Percentiles rank a stretch among this genome's conserved stretches.
phyloP scores from a whole-genome alignment of 1,140 invertebrate species.

The Procambarus virginalis region DNA sequence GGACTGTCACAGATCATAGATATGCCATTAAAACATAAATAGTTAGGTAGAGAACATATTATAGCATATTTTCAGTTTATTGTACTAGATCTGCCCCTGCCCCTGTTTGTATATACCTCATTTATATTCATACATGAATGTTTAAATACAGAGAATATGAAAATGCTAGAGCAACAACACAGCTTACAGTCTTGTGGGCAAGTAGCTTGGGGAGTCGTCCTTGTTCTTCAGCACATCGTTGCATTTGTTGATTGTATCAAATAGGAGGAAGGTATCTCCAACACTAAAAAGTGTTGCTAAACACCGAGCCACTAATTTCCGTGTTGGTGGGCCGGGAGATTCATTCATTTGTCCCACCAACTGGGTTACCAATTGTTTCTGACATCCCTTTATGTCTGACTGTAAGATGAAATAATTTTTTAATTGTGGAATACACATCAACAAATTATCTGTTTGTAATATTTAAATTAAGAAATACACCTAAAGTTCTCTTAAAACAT shows the following conservation, averaged over 20 bases:
- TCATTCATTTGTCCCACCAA: slow-evolving; percentile 89
- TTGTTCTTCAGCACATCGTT: slow-evolving; percentile 98
- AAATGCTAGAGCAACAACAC: not conserved
- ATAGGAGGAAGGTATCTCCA: slow-evolving; percentile 96
- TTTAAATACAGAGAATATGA: not conserved
- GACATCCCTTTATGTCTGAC: slow-evolving; percentile 96
- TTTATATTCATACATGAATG: no score
- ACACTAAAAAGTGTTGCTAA: slow-evolving; percentile 96
- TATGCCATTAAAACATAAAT: no score
- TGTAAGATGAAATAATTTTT: slow-evolving; percentile 73
- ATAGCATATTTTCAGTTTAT: no score
- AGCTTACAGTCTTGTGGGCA: slow-evolving; percentile 94
- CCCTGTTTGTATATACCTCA: no score
- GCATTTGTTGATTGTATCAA: slow-evolving; percentile 98
- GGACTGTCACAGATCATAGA: no score
- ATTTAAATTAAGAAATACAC: no score
- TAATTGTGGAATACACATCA: no score
- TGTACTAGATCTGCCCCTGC: no score
- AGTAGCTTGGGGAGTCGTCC: slow-evolving; percentile 96
- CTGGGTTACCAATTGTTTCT: slow-evolving; percentile 96
- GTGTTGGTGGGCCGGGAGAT: slow-evolving; percentile 91
- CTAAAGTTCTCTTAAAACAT: no score
- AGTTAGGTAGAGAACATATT: no score
- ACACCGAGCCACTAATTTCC: slow-evolving; percentile 93
- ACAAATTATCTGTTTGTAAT: no score